A percentile compares a stretch with the other conserved stretches of the same genome.
Evolutionary conservation across 2,888 invertebrate genomes (phyloP).

Genomic region (Zonitis immaculata): DNA sequence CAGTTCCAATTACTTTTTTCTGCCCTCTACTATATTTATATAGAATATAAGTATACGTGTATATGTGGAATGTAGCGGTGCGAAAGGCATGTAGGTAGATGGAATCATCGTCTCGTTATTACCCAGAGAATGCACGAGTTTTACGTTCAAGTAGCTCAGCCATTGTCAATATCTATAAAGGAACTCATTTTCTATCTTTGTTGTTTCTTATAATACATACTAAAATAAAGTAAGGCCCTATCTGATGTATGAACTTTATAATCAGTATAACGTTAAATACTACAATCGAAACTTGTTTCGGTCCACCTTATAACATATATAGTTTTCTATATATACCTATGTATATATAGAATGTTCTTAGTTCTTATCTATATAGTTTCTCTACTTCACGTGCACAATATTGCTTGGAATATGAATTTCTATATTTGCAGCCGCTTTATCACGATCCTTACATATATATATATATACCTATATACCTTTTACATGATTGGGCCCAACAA

Average conservation of each 20-base stretch:
- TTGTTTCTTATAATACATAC: slow-evolving; percentile 7
- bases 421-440: slow-evolving; percentile 26
- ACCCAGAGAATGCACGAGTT: slow-evolving; percentile 37
- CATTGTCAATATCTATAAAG: slow-evolving; percentile 38
- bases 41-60: background rate
- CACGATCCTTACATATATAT: slow-evolving; percentile 9
- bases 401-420: slow-evolving; percentile 30
- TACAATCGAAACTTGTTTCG: slow-evolving; percentile 15
- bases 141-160: slow-evolving; percentile 34
- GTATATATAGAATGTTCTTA: background rate
- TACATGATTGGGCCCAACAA: background rate
- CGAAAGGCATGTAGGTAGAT: slow-evolving; percentile 30
- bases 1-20: background rate
- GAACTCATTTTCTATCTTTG: slow-evolving; percentile 17
- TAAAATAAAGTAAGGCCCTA: slow-evolving; percentile 32
- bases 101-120: slow-evolving; percentile 32
- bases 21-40: background rate
- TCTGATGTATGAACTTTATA: slow-evolving; percentile 34
- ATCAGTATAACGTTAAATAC: slow-evolving; percentile 24
- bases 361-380: background rate
- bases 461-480: background rate
- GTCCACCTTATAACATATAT: slow-evolving; percentile 11
- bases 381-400: slow-evolving; percentile 26
- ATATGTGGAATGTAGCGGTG: background rate
- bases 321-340: background rate